Evolutionary conservation across 2,113 vertebrate genomes (phyloP).

Genomic region (Isurus oxyrinchus): DNA sequence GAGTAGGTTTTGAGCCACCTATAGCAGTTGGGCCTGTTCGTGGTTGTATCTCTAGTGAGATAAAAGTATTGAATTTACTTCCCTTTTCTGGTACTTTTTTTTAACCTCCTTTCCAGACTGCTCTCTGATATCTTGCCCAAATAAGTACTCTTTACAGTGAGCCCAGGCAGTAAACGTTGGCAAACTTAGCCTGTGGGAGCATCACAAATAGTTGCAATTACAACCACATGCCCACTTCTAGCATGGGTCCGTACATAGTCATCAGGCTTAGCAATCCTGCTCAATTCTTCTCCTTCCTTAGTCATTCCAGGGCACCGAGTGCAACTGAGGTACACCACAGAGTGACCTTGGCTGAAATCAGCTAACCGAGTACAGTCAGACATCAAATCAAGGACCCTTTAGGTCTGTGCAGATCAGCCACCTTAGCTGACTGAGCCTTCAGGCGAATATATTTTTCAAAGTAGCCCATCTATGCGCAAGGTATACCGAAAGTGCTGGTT

Average conservation of each 20-base stretch:
- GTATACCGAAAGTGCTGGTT: background rate
- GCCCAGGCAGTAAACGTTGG: background rate
- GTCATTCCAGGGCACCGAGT: background rate
- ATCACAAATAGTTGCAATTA: background rate
- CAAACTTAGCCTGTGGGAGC: background rate
- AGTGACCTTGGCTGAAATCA: background rate
- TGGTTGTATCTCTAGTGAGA: background rate
- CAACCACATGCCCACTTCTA: background rate
- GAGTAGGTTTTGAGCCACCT: background rate
- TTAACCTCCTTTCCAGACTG: background rate
- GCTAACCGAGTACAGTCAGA: background rate
- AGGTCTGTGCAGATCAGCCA: background rate
- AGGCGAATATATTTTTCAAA: background rate
- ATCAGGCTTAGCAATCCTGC: background rate
- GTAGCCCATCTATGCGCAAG: background rate
- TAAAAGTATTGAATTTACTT: background rate
- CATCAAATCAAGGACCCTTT: background rate
- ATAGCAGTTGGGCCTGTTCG: background rate
- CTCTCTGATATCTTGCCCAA: background rate
- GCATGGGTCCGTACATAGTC: background rate
- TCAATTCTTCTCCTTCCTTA: background rate
- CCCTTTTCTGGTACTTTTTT: background rate
- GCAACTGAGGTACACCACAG: background rate
- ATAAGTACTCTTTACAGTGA: background rate
- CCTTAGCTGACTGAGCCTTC: background rate